Evolutionary conservation across 2,888 invertebrate genomes (phyloP), one percentile per base, ranked within the genome.

Genomic region (Nasonia oneida): DNA sequence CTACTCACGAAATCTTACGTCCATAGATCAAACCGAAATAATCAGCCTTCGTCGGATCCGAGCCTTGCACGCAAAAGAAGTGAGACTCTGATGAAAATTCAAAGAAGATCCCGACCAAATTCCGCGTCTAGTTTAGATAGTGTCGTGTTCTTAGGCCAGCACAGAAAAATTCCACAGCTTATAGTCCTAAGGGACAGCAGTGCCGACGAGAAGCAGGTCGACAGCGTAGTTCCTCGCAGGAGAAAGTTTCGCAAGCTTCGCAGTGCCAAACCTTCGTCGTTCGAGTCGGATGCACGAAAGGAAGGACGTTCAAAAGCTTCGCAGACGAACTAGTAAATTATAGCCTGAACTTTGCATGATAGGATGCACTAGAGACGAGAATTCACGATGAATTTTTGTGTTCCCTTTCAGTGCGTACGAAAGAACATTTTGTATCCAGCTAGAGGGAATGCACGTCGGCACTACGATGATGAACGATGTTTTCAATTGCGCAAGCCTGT

Each of bases 111-210:
- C 18, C 81, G 82, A 18, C n/a, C 82, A 4, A 50, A 39, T 12
- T 84, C 85, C 1, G 77, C 53, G 10, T 67, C 79, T 3, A 88
- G 87, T 14, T 12, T 83, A 4, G 80, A 81, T 14, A 91, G 90
- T 47, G 88, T 92, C 3, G 78, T 91, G 73, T 92, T 82, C 84
- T 85, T 92, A 4, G 92, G 92, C 5, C 87, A 85, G 3, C 90
- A 89, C 81, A 88, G 87, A 5, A 92, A 91, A 85, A 82, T 90
- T 37, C 91, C 92, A 0, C 89, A 89, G 70, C 81, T 92, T 6
- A 86, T 92, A 47, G 88, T 86, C n/a, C 79, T 92, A 0, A 91
- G 91, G 5, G 90, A 91, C 42, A 89, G 75, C 53, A 80, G 57
- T 12, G 89, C 89, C 5, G 84, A 87, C 2, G 82, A 87, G 18